Evolutionary conservation across 2,888 invertebrate species (phyloP), one percentile per base, ranked within the genome.

Genomic region (Eristalis tenax): DNA sequence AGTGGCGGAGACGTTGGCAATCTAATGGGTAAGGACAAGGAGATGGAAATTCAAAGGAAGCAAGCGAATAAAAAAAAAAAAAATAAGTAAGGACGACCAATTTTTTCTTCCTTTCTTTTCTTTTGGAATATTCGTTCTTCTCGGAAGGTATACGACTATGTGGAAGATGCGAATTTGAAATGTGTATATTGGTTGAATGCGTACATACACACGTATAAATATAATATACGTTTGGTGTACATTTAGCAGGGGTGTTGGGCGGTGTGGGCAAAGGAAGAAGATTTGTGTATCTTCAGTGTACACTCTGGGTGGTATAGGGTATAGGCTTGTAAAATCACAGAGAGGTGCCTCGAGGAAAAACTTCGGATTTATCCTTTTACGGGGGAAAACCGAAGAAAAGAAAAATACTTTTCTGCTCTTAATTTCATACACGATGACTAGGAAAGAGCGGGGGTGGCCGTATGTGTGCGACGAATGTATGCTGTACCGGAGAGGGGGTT

Each of bases 11-110:
- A 63, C 79, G 70, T 70, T 70, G 59, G 74, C 79, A 79, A 79
- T 79, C 71, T 87, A 76, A 83, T 79, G 79, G 73, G 43, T 71
- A 80, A 80, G 76, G 78, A 68, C 35, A 79, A 79, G 76, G 28
- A 83, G 87, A 87, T 87, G 83, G 79, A 87, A 87, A 87, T 87
- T 87, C 83, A 83, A 86, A 83, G 86, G 56, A 86, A 83, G 63
- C 79, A 73, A 59, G 56, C 70, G 43, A 71, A 70, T 35, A 18
- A 28, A 66, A 78, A 70, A 74, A 75, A 76, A 71, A 68, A 68
- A 76, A 56, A 61, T 70, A 77, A 74, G 57, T 81, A 74, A 74
- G 81, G 63, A 82, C 73, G 68, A 77, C 73, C 59, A 76, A 75
- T 56, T 75, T 78, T 69, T 38, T 38, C 35, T 11, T 35, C 13